These are phyloP conservation scores for Phainopepla nitens DNA, from an alignment of 2,113 vertebrate genomes.

Conservation along the genomic window DNA sequence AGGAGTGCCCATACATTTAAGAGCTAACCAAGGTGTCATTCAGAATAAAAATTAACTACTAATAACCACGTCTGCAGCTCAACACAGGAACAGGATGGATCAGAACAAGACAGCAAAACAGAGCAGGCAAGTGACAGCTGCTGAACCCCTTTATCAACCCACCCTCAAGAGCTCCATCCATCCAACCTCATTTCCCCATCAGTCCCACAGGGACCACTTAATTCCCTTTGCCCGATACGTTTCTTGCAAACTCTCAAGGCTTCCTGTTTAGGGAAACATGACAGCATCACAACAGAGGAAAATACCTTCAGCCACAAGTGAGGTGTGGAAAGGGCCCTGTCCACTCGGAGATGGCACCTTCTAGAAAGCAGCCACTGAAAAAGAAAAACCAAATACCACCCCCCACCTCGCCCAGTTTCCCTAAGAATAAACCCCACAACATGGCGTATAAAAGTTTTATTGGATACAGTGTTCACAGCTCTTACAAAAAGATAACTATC, in stretches of 20 bases:
- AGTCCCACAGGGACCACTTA: rapidly evolving
- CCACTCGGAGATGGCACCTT: background rate
- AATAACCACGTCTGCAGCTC: rapidly evolving
- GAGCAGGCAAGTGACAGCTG: background rate
- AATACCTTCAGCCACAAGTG: rapidly evolving
- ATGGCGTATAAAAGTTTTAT: background rate
- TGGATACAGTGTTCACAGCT: background rate
- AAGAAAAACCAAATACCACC: background rate
- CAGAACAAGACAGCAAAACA: background rate
- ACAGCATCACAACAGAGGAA: background rate
- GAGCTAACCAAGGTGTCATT: background rate
- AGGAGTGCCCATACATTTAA: background rate
- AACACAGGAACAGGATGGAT: background rate
- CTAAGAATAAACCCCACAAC: background rate
- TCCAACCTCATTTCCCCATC: background rate
- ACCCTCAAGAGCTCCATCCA: background rate
- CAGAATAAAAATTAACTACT: background rate
- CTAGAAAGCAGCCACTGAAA: background rate
- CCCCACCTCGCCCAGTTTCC: rapidly evolving
- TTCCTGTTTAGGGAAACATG: background rate
- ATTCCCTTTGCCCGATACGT: rapidly evolving
- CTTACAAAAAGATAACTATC: background rate
- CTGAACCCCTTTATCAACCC: background rate
- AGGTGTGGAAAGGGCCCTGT: background rate
- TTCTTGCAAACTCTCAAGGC: background rate